Conservation (phyloP, 2,797 vertebrate species). For the Halcyon badia region DNA sequence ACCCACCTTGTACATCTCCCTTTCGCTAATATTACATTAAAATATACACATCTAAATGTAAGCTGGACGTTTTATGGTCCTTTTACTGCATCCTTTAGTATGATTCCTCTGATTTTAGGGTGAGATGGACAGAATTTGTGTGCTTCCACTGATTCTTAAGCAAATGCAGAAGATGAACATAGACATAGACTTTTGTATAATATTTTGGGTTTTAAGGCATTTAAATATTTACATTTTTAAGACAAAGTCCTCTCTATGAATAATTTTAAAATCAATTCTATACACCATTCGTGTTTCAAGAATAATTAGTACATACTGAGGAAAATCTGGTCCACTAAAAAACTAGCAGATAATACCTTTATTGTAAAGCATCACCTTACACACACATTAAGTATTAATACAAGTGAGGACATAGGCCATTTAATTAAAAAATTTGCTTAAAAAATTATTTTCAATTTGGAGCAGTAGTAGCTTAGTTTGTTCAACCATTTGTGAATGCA, state of each 20-base stretch:
- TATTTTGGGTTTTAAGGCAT: neutral
- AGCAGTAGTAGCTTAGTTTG: neutral
- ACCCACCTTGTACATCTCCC: neutral
- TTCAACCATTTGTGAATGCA: neutral
- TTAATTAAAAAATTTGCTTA: neutral
- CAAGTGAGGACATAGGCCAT: neutral
- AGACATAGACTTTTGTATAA: neutral
- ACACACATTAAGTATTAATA: neutral
- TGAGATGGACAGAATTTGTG: neutral
- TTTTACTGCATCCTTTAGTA: neutral
- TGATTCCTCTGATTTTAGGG: neutral
- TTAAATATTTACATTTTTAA: neutral
- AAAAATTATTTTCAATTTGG: neutral
- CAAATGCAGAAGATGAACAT: neutral
- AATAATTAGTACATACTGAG: neutral
- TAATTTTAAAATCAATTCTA: neutral
- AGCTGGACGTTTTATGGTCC: neutral
- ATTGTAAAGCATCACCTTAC: neutral
- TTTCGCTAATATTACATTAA: neutral
- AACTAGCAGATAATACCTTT: neutral
- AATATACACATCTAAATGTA: neutral
- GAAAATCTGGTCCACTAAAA: neutral
- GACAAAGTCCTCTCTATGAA: neutral
- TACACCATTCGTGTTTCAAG: fast-evolving
- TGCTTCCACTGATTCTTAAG: neutral